A percentile compares a stretch with the other conserved stretches of the same genome.
Conservation (phyloP, 1,140 invertebrate genomes). For the Nasonia longicornis region DNA sequence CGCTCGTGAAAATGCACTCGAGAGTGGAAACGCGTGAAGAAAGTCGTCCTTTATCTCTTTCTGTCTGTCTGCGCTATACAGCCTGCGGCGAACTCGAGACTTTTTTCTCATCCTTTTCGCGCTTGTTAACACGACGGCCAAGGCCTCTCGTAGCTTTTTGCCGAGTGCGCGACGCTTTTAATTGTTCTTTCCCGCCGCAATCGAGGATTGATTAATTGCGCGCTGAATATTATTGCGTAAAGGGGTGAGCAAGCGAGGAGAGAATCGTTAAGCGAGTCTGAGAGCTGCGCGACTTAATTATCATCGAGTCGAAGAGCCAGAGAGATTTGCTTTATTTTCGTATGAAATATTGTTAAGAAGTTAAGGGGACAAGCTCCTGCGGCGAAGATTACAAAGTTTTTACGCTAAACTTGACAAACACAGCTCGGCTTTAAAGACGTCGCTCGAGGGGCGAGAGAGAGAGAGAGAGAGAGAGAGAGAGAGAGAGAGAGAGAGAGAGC, state of each 20-base stretch:
- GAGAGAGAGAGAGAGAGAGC: background rate
- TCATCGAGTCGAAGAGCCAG: background rate
- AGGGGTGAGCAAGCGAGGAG: background rate
- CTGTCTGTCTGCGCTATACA: background rate
- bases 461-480: background rate
- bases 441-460: constrained; percentile 1
- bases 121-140: constrained; percentile 9
- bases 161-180: background rate
- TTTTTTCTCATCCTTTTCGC: constrained; percentile 7
- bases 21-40: background rate
- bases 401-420: constrained; percentile 32
- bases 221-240: background rate
- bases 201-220: constrained; percentile 24
- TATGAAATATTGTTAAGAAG: constrained; percentile 33
- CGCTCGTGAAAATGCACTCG: background rate
- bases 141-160: constrained; percentile 7
- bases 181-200: constrained; percentile 9
- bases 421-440: constrained; percentile 2
- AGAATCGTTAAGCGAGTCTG: background rate
- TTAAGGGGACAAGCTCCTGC: background rate
- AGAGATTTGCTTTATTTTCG: constrained; percentile 37
- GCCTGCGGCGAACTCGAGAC: background rate
- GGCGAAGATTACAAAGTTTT: constrained; percentile 44
- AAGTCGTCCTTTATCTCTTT: background rate
- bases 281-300: background rate